Conservation (phyloP, 1,140 invertebrate species). For the Drosophila sechellia region DNA sequence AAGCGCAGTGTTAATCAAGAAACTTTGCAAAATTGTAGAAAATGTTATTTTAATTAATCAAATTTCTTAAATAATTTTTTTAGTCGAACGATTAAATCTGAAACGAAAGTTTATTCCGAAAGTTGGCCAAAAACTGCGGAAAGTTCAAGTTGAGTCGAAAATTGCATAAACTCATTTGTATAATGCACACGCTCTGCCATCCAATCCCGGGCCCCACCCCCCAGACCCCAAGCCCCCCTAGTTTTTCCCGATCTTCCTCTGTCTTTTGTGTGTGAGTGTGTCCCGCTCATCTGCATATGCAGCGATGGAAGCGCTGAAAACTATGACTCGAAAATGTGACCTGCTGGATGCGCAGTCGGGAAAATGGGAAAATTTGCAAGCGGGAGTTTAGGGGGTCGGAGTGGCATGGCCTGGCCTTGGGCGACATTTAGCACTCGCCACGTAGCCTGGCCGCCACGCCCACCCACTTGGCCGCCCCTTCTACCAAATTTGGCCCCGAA, state of each 20-base stretch:
- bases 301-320: conserved; percentile 42
- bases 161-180: conserved; percentile 68
- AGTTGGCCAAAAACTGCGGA: conserved; percentile 27
- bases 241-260: conserved; percentile 18
- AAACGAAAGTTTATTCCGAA: conserved; percentile 29
- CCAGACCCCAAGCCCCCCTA: not conserved
- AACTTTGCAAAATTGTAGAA: conserved; percentile 9
- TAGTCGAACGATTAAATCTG: conserved; percentile 36
- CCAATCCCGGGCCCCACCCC: not conserved
- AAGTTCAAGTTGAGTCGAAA: conserved; percentile 48
- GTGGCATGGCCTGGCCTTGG: conserved; percentile 49
- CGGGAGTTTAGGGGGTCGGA: not conserved
- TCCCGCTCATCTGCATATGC: conserved; percentile 46
- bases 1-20: not conserved
- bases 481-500: conserved; percentile 29
- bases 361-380: conserved; percentile 21
- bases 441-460: conserved; percentile 34
- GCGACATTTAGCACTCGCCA: conserved; percentile 73
- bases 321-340: conserved; percentile 61
- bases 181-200: conserved; percentile 52
- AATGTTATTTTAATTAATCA: conserved; percentile 29
- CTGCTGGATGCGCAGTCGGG: conserved; percentile 41
- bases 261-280: conserved; percentile 11
- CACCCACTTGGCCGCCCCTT: conserved; percentile 15
- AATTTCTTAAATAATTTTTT: conserved; percentile 26